Conservation (phyloP, 2,797 vertebrate species). For the Glyptemys insculpta region DNA sequence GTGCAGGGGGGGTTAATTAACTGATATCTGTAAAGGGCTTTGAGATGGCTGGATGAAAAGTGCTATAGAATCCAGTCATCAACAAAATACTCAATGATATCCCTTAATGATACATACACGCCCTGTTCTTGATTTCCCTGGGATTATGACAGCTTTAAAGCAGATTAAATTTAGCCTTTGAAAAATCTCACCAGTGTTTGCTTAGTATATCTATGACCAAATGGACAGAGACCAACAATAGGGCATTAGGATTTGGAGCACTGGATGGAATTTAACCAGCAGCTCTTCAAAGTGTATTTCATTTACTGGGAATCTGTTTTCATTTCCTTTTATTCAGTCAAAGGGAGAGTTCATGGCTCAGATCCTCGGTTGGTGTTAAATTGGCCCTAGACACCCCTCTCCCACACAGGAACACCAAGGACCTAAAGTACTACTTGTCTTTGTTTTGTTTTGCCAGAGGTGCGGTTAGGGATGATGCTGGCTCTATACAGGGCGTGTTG, state of each 20-base stretch:
- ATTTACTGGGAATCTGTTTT: not conserved
- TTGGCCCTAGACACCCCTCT: not conserved
- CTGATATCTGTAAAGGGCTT: not conserved
- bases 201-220: not conserved
- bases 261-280: not conserved
- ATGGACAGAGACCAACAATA: not conserved
- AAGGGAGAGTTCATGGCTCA: not conserved
- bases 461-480: conserved; percentile 10
- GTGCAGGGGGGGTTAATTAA: not conserved
- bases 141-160: not conserved
- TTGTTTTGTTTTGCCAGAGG: conserved; percentile 38
- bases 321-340: not conserved
- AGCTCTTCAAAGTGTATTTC: conserved; percentile 39
- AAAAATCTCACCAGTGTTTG: not conserved
- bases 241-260: not conserved
- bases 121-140: not conserved
- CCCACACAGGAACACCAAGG: not conserved
- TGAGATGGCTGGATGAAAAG: not conserved
- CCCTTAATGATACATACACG: not conserved
- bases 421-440: not conserved
- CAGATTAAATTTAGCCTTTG: not conserved
- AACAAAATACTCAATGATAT: not conserved
- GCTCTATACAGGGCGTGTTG: conserved; percentile 38
- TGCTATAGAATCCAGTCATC: not conserved
- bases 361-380: not conserved